Evolutionary conservation across 23 tunicate species (phyloP).

Genomic region (Phallusia fumigata): DNA sequence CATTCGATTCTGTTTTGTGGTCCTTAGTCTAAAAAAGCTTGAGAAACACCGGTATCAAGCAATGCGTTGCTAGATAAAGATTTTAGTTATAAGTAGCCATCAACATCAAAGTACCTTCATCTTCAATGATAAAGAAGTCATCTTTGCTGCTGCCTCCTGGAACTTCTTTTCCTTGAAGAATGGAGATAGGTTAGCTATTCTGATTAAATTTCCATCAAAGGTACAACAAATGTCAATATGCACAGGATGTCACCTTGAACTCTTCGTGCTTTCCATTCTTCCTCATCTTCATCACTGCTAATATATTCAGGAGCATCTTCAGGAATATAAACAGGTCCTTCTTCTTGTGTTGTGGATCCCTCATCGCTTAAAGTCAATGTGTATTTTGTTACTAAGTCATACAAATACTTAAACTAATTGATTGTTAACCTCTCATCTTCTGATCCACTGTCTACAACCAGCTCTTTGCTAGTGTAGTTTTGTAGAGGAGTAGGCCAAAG

Average conservation of each 20-base stretch:
- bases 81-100: too few relatives aligned
- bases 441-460: conserved; percentile 35
- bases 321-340: conserved; percentile 43
- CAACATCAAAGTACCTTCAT: conserved; percentile 17
- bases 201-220: not conserved
- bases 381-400: too few relatives aligned
- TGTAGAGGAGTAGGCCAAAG: conserved; percentile 88
- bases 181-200: not conserved
- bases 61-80: too few relatives aligned
- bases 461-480: conserved; percentile 39
- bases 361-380: not conserved
- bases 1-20: too few relatives aligned
- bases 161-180: conserved; percentile 32
- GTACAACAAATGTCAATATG: not conserved
- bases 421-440: conserved; percentile 46
- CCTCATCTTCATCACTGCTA: conserved; percentile 79
- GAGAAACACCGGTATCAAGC: too few relatives aligned
- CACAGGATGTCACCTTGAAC: not conserved
- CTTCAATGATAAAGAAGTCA: conserved; percentile 38
- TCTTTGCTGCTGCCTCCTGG: conserved; percentile 35
- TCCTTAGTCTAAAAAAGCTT: too few relatives aligned
- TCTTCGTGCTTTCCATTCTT: conserved; percentile 29
- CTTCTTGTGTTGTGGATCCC: conserved; percentile 5
- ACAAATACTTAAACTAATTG: not conserved
- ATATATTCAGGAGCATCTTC: conserved; percentile 69